These are phyloP conservation scores for Myxocyprinus asiaticus DNA, from an alignment of 2,113 vertebrate genomes.

Conservation along the genomic window DNA sequence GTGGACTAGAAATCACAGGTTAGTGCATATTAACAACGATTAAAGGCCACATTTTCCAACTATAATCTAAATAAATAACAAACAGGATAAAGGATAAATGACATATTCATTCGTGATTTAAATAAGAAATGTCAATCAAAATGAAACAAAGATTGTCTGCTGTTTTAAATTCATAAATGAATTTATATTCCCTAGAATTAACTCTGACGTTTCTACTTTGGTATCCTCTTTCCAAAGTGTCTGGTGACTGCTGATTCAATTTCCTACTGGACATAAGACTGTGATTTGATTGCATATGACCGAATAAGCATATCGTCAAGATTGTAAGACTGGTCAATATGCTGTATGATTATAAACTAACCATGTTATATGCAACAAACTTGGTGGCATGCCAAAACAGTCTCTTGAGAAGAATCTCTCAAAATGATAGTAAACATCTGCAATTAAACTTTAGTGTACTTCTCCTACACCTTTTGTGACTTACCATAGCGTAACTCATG, in stretches of 20 bases:
- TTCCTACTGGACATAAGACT: neutral
- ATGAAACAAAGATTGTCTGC: neutral
- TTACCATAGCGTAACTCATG: conserved; percentile 23
- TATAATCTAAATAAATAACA: neutral
- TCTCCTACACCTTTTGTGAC: neutral
- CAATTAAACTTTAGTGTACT: neutral
- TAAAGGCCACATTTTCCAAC: neutral
- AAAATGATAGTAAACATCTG: neutral
- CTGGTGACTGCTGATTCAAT: neutral
- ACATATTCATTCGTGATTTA: no score
- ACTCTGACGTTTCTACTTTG: conserved; percentile 7
- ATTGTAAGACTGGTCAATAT: no score
- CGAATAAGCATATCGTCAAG: neutral
- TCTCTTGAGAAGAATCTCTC: neutral
- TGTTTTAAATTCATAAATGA: neutral
- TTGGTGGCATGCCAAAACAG: conserved; percentile 14
- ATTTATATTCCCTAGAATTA: neutral
- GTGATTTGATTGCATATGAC: neutral
- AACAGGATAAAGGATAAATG: neutral
- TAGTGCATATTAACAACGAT: neutral
- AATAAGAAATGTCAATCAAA: neutral
- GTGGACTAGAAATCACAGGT: conserved; percentile 46
- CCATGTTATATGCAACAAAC: neutral
- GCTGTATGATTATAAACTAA: neutral
- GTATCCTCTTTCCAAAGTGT: neutral